phyloP scores from a whole-genome alignment of 2,888 invertebrate genomes.

The Cephonodes hylas region DNA sequence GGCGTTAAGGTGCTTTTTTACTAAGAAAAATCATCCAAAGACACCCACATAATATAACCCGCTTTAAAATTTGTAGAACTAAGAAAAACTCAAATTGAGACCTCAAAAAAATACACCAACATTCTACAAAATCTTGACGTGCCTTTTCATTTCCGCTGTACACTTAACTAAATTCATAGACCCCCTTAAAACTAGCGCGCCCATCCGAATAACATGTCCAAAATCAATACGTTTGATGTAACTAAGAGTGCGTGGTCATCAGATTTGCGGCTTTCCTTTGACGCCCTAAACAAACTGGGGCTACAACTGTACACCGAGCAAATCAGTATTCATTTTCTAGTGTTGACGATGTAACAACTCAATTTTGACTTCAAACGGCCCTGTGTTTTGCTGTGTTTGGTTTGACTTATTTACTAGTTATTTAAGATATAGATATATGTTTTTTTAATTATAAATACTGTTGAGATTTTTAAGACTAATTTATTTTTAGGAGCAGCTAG shows the following conservation, averaged over 20 bases:
- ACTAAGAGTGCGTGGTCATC: slow-evolving; percentile 17
- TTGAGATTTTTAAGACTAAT: too few species aligned
- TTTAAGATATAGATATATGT: background rate
- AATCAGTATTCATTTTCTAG: slow-evolving; percentile 15
- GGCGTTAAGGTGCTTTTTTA: too few species aligned
- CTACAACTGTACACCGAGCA: slow-evolving; percentile 2
- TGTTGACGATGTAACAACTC: slow-evolving; percentile 19
- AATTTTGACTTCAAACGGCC: slow-evolving; percentile 15
- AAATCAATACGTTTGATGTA: background rate
- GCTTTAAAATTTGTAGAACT: too few species aligned
- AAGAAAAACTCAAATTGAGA: too few species aligned
- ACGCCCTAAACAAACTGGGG: slow-evolving; percentile 34
- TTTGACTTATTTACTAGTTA: background rate
- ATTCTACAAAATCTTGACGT: too few species aligned
- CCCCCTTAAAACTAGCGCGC: background rate
- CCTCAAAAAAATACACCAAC: too few species aligned
- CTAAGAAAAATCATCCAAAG: too few species aligned
- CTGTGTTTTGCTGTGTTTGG: background rate
- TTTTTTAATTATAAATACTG: too few species aligned
- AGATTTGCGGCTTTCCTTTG: slow-evolving; percentile 31
- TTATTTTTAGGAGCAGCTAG: too few species aligned
- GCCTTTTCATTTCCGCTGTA: background rate
- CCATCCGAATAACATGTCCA: background rate
- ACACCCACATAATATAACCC: too few species aligned
- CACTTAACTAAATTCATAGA: background rate